phyloP scores from a whole-genome alignment of 2,113 vertebrate species.

The Callospermophilus lateralis region DNA sequence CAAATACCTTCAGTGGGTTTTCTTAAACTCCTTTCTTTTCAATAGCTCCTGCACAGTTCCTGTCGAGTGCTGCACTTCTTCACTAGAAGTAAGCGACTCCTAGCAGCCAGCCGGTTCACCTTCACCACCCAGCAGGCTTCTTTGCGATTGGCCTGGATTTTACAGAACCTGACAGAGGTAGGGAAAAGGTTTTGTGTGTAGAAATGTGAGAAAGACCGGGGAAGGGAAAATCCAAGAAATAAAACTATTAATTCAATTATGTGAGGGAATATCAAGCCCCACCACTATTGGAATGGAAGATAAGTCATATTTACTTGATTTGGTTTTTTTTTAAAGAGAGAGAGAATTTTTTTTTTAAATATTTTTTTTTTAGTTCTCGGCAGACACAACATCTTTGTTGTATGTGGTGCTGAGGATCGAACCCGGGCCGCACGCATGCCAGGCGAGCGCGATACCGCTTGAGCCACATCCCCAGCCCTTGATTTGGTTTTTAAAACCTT shows the following conservation, averaged over 20 bases:
- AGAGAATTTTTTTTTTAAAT: no score
- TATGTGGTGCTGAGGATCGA: no score
- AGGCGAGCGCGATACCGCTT: no score
- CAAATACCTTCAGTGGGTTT: constrained; percentile 13
- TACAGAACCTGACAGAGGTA: constrained; percentile 92
- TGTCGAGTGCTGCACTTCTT: constrained; percentile 93
- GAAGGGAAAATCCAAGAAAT: not conserved
- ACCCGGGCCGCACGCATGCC: no score
- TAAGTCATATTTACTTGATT: not conserved
- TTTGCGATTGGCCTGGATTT: constrained; percentile 93
- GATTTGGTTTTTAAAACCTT: not conserved
- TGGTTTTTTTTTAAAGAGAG: no score
- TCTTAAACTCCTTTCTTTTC: constrained; percentile 63
- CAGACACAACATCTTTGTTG: no score
- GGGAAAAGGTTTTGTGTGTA: constrained; percentile 46
- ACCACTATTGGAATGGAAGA: not conserved
- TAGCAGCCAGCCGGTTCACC: constrained; percentile 90
- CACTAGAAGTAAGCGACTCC: constrained; percentile 90
- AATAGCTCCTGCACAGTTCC: constrained; percentile 90
- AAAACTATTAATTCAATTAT: not conserved
- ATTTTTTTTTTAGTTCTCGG: no score
- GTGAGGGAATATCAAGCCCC: not conserved
- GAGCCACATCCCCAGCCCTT: no score
- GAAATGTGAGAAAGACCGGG: not conserved
- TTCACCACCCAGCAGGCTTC: constrained; percentile 95